Percentiles rank a stretch among this genome's conserved stretches.
Conservation (phyloP, 1,140 invertebrate species). For the Drosophila pseudoobscura region DNA sequence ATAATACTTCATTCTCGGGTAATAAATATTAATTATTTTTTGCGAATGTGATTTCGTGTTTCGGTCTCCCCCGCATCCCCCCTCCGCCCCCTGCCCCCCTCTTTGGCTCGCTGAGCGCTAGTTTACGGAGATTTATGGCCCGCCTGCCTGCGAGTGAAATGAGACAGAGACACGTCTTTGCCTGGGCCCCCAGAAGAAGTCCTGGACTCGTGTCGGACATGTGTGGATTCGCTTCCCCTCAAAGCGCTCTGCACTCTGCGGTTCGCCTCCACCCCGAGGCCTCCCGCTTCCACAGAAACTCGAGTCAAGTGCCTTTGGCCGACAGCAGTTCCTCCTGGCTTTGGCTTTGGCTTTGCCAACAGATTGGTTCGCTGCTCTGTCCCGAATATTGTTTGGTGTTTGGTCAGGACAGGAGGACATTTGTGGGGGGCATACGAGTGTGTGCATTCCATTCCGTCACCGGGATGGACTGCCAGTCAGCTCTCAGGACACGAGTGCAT, state of each 20-base stretch:
- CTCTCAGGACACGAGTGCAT: too few species aligned
- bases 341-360: too few species aligned
- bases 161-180: constrained; percentile 36
- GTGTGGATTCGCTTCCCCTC: constrained; percentile 49
- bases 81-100: constrained; percentile 1
- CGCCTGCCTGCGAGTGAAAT: constrained; percentile 59
- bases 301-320: too few species aligned
- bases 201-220: constrained; percentile 51
- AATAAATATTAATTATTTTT: constrained; percentile 82
- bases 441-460: too few species aligned
- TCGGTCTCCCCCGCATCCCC: constrained; percentile 8
- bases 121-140: constrained; percentile 72
- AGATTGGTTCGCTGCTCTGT: too few species aligned
- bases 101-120: constrained; percentile 46
- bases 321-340: too few species aligned
- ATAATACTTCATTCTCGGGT: constrained; percentile 80
- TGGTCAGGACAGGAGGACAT: too few species aligned
- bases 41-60: constrained; percentile 77
- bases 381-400: too few species aligned
- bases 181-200: not conserved
- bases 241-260: constrained; percentile 6
- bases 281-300: too few species aligned
- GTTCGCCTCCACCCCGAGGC: not conserved
- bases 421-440: too few species aligned
- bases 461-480: too few species aligned